These are phyloP conservation scores for Pollenia griseotomentosa DNA, from an alignment of 2,888 invertebrate genomes.

Conservation along the genomic window DNA sequence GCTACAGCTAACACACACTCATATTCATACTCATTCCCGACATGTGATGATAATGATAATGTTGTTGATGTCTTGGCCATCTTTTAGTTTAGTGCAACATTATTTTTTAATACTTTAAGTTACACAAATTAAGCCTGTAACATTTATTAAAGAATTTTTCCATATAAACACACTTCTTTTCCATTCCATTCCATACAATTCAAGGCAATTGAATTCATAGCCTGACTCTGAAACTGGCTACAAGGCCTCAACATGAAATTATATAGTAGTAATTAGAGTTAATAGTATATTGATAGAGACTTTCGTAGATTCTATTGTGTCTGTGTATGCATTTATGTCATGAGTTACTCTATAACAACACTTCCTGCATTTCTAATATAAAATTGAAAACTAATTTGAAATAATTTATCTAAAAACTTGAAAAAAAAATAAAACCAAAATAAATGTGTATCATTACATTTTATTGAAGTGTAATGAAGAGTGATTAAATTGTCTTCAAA, in stretches of 20 bases:
- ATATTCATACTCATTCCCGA: background rate
- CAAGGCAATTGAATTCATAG: background rate
- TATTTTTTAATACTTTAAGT: constrained; percentile 61
- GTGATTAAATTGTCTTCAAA: no score
- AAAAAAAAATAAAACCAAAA: background rate
- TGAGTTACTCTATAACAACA: constrained; percentile 55
- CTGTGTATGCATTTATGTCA: constrained; percentile 34
- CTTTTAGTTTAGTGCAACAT: constrained; percentile 4
- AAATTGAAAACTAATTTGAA: constrained; percentile 27
- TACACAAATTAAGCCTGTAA: constrained; percentile 59
- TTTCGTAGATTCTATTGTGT: constrained; percentile 6
- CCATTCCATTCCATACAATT: no score
- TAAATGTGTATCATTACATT: no score
- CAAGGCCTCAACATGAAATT: constrained; percentile 43
- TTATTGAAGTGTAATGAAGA: no score
- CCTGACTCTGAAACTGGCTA: background rate
- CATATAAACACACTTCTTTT: background rate
- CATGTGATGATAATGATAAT: background rate
- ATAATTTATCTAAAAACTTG: background rate
- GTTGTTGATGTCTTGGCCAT: constrained; percentile 1
- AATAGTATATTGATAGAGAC: constrained; percentile 66
- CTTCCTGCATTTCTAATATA: constrained; percentile 64
- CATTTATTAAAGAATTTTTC: constrained; percentile 49
- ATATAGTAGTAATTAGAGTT: constrained; percentile 67
- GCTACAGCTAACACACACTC: background rate